Base-by-base conservation (phyloP, 2,113 vertebrate genomes). In the Cryptoleucopteryx plumbea region DNA sequence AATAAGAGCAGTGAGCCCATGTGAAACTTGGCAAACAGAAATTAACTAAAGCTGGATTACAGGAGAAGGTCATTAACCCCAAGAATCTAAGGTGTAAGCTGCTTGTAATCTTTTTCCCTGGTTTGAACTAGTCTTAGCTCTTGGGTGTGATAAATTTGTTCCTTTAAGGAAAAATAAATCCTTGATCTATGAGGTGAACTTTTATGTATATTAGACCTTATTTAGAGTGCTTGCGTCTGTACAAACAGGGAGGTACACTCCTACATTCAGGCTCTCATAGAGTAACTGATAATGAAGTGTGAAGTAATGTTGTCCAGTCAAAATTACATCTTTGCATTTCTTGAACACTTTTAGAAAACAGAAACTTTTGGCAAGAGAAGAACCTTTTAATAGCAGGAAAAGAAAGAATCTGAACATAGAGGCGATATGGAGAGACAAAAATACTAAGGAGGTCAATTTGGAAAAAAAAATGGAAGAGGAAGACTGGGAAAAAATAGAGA, bases 31-130 rank as follows among this genome's bases (percentile, higher is more conserved):
- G 87, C 75, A 83, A 83, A 88, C 52, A 89, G 71, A 77, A 81
- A 67, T 32, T 13, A 90, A 22, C 81, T 82, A 91, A 96, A 94
- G 74, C 85, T 92, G 96, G 90, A 92, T 97, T 97, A 97, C 19
- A 88, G 74, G 43, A 62, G 38, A 70, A 75, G 84, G 93, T 88
- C 92, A 88, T 65, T 73, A 83, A 95, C 72, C 53, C 31, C 63
- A 93, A 61, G 66, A 79, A 92, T 56, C 48, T 90, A n/a, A 88
- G 26, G 79, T 75, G 38, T 96, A 94, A 97, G 31, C 61, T 68
- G 63, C 78, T 38, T 36, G 26, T 94, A 94, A 96, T 90, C 94
- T 86, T 94, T 3, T 93, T 17, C 52, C 90, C 95, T 88, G 63
- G 56, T 67, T 25, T 97, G 91, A 97, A 97, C 82, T 77, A 78